A percentile compares a stretch with the other conserved stretches of the same genome.
Conservation (phyloP, 2,888 invertebrate genomes). For the Drosophila mayaguana region DNA sequence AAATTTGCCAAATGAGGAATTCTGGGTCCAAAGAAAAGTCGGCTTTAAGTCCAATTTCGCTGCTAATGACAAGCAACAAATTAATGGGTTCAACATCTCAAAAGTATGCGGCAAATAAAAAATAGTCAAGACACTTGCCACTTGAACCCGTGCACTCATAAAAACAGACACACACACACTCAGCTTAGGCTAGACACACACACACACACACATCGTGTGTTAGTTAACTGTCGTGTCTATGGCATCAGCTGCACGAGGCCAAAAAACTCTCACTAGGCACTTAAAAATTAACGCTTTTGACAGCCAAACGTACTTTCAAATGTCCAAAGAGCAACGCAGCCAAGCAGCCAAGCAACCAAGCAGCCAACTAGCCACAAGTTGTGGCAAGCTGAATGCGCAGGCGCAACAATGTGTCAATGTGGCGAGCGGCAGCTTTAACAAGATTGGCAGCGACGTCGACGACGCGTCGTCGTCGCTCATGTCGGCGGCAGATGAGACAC, state of each 20-base stretch:
- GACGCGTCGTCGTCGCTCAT: slow-evolving; percentile 5
- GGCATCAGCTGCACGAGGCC: slow-evolving; percentile 52
- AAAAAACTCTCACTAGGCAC: slow-evolving; percentile 80
- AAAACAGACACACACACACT: slow-evolving; percentile 29
- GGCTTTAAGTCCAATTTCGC: slow-evolving; percentile 49
- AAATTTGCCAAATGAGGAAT: slow-evolving; percentile 25
- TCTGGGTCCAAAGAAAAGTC: slow-evolving; percentile 41
- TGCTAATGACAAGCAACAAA: slow-evolving; percentile 59
- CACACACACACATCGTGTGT: slow-evolving; percentile 29
- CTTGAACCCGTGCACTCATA: slow-evolving; percentile 78
- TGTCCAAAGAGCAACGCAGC: slow-evolving; percentile 54
- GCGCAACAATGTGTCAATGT: slow-evolving; percentile 80
- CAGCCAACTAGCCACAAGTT: slow-evolving; percentile 42
- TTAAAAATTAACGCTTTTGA: slow-evolving; percentile 82
- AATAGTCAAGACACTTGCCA: slow-evolving; percentile 75
- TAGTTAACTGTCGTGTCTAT: slow-evolving; percentile 41
- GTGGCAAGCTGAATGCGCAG: slow-evolving; percentile 52
- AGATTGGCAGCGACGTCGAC: slow-evolving; percentile 67
- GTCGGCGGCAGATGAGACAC: slow-evolving; percentile 43
- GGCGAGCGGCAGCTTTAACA: slow-evolving; percentile 71
- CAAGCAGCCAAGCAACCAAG: slow-evolving; percentile 5
- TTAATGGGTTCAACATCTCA: slow-evolving; percentile 72
- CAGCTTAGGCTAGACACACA: background rate
- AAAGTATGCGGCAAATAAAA: slow-evolving; percentile 73
- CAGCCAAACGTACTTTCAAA: slow-evolving; percentile 81